Base-by-base conservation (phyloP, 1,140 invertebrate genomes). In the Drosophila rhopaloa region DNA sequence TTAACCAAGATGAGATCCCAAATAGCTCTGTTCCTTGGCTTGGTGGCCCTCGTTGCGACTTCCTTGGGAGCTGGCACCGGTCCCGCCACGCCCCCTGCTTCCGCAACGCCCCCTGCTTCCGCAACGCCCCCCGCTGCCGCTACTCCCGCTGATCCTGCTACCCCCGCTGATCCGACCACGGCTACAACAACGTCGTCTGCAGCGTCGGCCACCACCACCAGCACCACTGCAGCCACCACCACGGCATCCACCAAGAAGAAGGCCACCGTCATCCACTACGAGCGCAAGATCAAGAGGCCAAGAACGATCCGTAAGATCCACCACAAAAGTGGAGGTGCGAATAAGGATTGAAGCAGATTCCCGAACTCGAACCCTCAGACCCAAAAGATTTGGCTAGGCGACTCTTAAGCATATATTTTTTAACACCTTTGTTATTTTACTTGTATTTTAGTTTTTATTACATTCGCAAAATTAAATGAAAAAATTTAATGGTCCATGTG, bases 1-100 rank as follows among this genome's bases (percentile, higher is more conserved):
- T 10, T 29, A 51, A 3, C 7, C n/a, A 57, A 59, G 9, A 62
- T 62, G 60, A 37, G 60, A 41, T 62, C 16, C 9, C 16, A 29
- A 8, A 7, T 32, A 11, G 11, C 37, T 59, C 9, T 59, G 6
- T 41, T 43, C 6, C 13, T 62, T 10, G 54, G 14, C 37, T 11
- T 62, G 0, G 9, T 58, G 37, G 24, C 14, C 11, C 14, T 62
- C 1, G 14, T 32, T 41, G 38, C 37, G 10, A 14, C 14, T 58
- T 11, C 1, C 59, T 40, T 14, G 50, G 50, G n/a, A 38, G 19
- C 10, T 32, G 29, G 2, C 8, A 24, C 24, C 24, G 24, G 0
- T 24, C 24, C 24, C 4, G 24, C 3, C 24, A 6, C 29, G 11
- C 24, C 54, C 4, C 16, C 38, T 4, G 40, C 5, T 41, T 5